These are phyloP conservation scores for Campoletis raptor DNA, from an alignment of 2,888 invertebrate genomes.

Conservation along the genomic window DNA sequence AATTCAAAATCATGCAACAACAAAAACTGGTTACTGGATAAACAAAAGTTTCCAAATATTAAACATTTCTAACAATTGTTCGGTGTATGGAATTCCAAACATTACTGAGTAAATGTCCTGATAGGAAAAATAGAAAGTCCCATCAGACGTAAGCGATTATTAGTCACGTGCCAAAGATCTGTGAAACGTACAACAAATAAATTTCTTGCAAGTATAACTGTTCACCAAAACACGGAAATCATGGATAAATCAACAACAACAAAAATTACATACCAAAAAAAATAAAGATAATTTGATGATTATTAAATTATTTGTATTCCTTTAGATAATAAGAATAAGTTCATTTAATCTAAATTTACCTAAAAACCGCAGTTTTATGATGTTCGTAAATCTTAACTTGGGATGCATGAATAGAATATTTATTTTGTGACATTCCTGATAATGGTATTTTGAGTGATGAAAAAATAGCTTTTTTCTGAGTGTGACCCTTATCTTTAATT, in stretches of 20 bases:
- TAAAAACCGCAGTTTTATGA: background rate
- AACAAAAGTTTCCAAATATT: too few relatives aligned
- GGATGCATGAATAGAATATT: background rate
- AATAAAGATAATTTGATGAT: background rate
- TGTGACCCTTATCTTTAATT: conserved; percentile 12
- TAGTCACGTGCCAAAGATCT: background rate
- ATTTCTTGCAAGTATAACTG: background rate
- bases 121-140: background rate
- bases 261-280: background rate
- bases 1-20: background rate
- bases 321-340: background rate
- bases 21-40: background rate
- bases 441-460: background rate
- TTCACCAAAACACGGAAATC: background rate
- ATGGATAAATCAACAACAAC: background rate
- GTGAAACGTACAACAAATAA: background rate
- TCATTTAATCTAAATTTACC: background rate
- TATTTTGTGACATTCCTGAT: background rate
- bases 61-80: too few relatives aligned
- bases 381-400: background rate
- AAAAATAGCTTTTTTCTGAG: conserved; percentile 1
- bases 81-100: too few relatives aligned
- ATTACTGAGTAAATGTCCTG: background rate
- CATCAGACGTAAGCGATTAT: background rate
- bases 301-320: background rate